phyloP scores from a whole-genome alignment of 2,888 invertebrate genomes.

The Plutella xylostella region DNA sequence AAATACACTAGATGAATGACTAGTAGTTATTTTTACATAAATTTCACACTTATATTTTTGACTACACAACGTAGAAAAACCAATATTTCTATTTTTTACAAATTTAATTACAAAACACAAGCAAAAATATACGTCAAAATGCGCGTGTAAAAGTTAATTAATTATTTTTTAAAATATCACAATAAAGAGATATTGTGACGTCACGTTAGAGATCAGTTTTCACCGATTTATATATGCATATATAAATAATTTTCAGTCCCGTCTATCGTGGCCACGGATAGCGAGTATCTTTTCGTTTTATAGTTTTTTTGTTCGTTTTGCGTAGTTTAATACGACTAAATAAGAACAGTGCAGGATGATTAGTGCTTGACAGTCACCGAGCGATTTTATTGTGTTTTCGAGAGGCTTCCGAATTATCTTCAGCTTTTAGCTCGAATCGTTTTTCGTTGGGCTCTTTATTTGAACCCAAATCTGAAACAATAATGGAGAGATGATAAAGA shows the following conservation, averaged over 20 bases:
- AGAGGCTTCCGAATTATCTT: slow-evolving; percentile 34
- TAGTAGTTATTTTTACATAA: no score
- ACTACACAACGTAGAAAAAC: not conserved
- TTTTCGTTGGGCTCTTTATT: slow-evolving; percentile 38
- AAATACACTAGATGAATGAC: slow-evolving; percentile 69
- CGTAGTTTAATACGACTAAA: slow-evolving; percentile 39
- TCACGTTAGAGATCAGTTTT: slow-evolving; percentile 64
- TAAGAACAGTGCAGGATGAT: slow-evolving; percentile 56
- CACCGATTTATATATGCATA: slow-evolving; percentile 63
- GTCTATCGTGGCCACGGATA: slow-evolving; percentile 62
- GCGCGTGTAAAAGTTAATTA: slow-evolving; percentile 50
- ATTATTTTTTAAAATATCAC: slow-evolving; percentile 51
- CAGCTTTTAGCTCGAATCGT: slow-evolving; percentile 57
- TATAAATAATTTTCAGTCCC: slow-evolving; percentile 43
- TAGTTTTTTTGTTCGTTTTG: slow-evolving; percentile 31
- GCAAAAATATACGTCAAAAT: slow-evolving; percentile 43
- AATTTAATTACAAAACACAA: slow-evolving; percentile 37
- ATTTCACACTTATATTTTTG: not conserved
- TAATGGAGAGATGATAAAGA: no score
- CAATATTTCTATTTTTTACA: slow-evolving; percentile 21
- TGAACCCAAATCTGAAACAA: slow-evolving; percentile 58
- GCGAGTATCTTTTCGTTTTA: slow-evolving; percentile 50
- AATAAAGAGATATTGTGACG: slow-evolving; percentile 60
- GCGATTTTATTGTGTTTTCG: slow-evolving; percentile 48
- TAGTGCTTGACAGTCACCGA: slow-evolving; percentile 55